Base-by-base conservation (phyloP, 2,113 vertebrate genomes). In the Pituophis catenifer region DNA sequence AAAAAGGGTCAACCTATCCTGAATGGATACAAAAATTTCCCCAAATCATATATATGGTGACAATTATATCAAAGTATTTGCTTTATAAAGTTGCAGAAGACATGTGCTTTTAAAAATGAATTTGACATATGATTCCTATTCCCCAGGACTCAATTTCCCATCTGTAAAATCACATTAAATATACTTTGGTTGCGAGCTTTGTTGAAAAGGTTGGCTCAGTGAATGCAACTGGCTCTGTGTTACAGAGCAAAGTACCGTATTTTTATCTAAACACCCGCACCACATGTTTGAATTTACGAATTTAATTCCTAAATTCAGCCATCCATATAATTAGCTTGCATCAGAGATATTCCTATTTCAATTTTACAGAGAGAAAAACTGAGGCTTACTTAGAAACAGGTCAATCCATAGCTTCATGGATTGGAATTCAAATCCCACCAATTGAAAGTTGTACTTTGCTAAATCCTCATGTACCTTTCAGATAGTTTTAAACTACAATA, bases 151-250 rank as follows among this genome's bases (percentile, higher is more conserved):
- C 85, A 38, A 87, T 88, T 65, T 88, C 91, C 58, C 85, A 88
- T 92, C 91, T 62, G 86, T 92, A 92, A 88, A 88, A 92, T 88
- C 91, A 87, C 10, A n/a, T 33, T 92, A 88, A 92, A 62, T 92
- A 86, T 88, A 29, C 85, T n/a, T 50, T 24, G 23, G 91, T n/a
- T 29, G 52, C 33, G 48, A 55, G 70, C 52, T 44, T 85, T 26
- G 70, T 54, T 85, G 65, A 85, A 90, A 90, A n/a, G 75, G 33
- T 81, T 81, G 44, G 17, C 7, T 38, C 33, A 3, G 19, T 81
- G 70, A 38, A 81, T 9, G 70, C 33, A 81, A 81, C 70, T 38
- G 13, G 13, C 15, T 19, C 33, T 81, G 33, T 44, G 8, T 81
- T 44, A 81, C 17, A 81, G 17, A 21, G 33, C 75, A 81, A 44